phyloP scores from a whole-genome alignment of 1,140 invertebrate genomes.

The Notospermus geniculatus region DNA sequence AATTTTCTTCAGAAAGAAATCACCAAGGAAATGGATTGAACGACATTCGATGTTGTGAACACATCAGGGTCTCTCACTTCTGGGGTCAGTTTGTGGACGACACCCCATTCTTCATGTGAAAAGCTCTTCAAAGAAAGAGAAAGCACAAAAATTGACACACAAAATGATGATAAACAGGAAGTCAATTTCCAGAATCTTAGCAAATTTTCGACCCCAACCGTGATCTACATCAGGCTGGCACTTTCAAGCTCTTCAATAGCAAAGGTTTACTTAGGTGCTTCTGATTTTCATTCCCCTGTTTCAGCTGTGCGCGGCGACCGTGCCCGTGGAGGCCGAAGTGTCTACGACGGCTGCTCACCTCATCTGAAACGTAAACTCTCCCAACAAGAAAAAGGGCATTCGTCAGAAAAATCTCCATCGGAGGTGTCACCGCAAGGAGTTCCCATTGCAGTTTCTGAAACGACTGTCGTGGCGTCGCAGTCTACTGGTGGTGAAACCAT shows the following conservation, averaged over 20 bases:
- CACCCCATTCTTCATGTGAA: no score
- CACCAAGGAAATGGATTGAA: no score
- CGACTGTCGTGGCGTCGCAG: not conserved
- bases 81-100: no score
- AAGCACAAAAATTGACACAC: no score
- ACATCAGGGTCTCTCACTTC: no score
- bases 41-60: no score
- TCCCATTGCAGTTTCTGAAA: not conserved
- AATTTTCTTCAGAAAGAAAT: not conserved
- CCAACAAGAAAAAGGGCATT: not conserved
- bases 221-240: no score
- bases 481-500: not conserved
- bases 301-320: constrained; percentile 90
- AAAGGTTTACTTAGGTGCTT: no score
- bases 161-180: no score
- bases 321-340: constrained; percentile 89
- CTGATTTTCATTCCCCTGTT: constrained; percentile 31
- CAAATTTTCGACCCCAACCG: no score
- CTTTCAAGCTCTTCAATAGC: no score
- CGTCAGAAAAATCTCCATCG: not conserved
- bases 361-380: constrained; percentile 31
- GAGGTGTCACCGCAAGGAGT: not conserved
- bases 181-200: no score
- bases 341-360: constrained; percentile 64
- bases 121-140: not conserved